Conservation (phyloP, 2,797 vertebrate genomes). For the Neomorphus geoffroyi region DNA sequence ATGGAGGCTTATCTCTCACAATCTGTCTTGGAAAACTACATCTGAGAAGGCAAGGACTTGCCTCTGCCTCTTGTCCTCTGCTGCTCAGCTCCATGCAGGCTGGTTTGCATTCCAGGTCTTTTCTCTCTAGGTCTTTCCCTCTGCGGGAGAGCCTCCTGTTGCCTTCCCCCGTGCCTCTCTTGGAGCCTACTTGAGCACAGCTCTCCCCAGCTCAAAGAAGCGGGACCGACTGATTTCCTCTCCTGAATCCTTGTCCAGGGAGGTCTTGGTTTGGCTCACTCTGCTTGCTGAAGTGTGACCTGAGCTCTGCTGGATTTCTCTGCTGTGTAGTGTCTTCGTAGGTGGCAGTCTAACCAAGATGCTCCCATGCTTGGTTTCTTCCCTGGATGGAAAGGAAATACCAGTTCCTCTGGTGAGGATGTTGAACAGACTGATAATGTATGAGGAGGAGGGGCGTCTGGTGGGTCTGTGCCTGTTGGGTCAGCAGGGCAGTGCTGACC, state of each 20-base stretch:
- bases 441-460: neutral
- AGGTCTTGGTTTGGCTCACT: neutral
- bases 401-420: neutral
- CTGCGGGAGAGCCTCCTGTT: neutral
- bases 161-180: neutral
- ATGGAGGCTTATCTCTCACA: neutral
- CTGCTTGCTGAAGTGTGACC: fast-evolving
- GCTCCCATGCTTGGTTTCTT: fast-evolving
- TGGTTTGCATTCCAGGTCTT: neutral
- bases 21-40: neutral
- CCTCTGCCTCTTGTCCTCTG: neutral
- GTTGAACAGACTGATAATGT: fast-evolving
- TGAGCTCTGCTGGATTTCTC: fast-evolving
- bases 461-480: fast-evolving
- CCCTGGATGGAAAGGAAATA: neutral
- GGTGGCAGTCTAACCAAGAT: neutral
- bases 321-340: neutral
- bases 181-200: neutral
- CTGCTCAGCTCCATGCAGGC: neutral
- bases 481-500: fast-evolving
- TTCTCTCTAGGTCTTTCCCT: neutral
- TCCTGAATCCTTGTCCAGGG: fast-evolving
- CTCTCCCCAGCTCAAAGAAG: neutral
- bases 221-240: fast-evolving
- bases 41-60: neutral